Base-by-base conservation (phyloP, 1,140 invertebrate genomes). In the Heliothis subflexa region DNA sequence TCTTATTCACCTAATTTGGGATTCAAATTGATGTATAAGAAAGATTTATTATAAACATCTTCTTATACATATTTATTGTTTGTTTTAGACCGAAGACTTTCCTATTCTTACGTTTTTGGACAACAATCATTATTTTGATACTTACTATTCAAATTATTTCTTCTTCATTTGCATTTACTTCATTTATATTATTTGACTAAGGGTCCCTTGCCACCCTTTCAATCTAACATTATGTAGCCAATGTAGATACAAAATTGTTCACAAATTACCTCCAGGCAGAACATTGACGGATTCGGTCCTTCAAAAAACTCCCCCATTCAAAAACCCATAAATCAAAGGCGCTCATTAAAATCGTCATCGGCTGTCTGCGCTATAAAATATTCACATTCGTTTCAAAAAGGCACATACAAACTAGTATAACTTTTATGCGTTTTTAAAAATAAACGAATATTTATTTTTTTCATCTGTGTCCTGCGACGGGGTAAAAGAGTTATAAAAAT, bases 261-360 rank as follows among this genome's bases (percentile, higher is more conserved):
- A 59, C 21, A 59, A 59, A 28, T 28, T 59, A 59, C 21, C 3
- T 28, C 55, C 12, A 25, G 5, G 33, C 5, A 40, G 3, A 13
- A 12, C 28, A 59, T 28, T 25, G 18, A 40, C 9, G 33, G 33
- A 40, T 40, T 40, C 5, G 33, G 33, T 40, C 33, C 33, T 40
- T 28, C 68, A 33, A 71, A 71, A 71, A 71, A 45, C 4, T 25
- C 33, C 68, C 68, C 28, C 73, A 49, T 75, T 64, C 73, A 75
- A 62, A 75, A 75, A 40, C 18, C 13, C 28, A 75, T 75, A 75
- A 75, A 75, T 75, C 73, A 75, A 64, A 18, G 59, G 47, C 73
- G 73, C 73, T 75, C 73, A 75, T 75, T 75, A 75, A 75, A 75
- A 74, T 74, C 72, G 59, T 75, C 73, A 64, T 75, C 57, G 73